Base-by-base conservation (phyloP, 1,140 invertebrate species). In the Drosophila subpulchrella region DNA sequence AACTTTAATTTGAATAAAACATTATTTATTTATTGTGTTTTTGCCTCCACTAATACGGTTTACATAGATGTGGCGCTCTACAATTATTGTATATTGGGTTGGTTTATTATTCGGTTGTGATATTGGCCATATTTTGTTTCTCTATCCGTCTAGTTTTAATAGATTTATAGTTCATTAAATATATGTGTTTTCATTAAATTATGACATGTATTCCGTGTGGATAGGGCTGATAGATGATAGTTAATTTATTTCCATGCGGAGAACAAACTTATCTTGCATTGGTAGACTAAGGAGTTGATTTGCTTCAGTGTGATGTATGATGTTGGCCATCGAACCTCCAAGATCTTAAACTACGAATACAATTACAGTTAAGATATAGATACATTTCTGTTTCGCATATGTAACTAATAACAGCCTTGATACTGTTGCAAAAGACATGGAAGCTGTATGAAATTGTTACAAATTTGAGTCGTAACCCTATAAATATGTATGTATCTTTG, bases 351-450 rank as follows among this genome's bases (percentile, higher is more conserved):
- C 46, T 81, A 81, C 41, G 48, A 53, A 13, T 65, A 70, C 32
- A 51, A 57, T 61, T 86, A 78, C 44, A 77, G 32, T 62, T 60
- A 58, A 57, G 32, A 50, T 75, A 62, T 71, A 78, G 75, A 75
- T 86, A 85, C 79, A 81, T 68, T 46, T 75, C 71, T 48, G 56
- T 47, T 61, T 59, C 59, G 57, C 63, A 77, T 85, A 84, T 85
- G 83, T 83, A 88, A 79, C 83, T 86, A 86, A 73, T 86, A 89
- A 86, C 83, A 86, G 83, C 83, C 83, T 76, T 76, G 84, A 88
- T 89, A 88, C 83, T 88, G 83, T 88, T 88, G 83, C 83, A 80
- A 88, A 79, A 88, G 75, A 88, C 84, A 88, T 88, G 83, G 83
- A 88, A 88, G 83, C 84, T 89, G 76, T 83, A 83, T 79, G 83